These are phyloP conservation scores for Liasis olivaceus DNA, from an alignment of 2,797 vertebrate species.

Conservation along the genomic window DNA sequence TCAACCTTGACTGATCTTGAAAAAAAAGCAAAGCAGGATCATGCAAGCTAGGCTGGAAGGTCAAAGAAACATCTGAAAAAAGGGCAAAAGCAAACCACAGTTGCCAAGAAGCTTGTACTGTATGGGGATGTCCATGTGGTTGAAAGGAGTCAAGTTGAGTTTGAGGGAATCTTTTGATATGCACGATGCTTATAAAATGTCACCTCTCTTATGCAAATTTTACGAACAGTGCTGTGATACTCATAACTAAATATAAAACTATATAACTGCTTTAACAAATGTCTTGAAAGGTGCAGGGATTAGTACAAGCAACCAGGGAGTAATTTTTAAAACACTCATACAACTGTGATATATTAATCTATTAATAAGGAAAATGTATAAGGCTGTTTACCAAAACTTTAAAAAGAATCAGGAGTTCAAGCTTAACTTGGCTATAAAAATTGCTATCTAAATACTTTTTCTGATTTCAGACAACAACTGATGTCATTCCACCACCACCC, in stretches of 20 bases:
- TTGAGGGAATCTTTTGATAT: neutral
- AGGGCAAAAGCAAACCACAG: neutral
- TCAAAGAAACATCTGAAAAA: neutral
- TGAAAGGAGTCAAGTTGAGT: neutral
- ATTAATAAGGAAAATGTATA: neutral
- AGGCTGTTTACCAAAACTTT: conserved; percentile 7
- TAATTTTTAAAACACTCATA: neutral
- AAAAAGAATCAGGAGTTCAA: conserved; percentile 25
- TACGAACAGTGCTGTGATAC: neutral
- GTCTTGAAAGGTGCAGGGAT: neutral
- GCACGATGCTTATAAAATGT: neutral
- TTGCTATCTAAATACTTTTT: neutral
- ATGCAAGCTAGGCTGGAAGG: neutral
- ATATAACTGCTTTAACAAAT: neutral
- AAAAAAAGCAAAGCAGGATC: neutral
- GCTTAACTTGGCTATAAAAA: neutral
- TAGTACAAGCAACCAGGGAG: neutral
- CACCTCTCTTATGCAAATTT: neutral
- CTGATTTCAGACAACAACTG: conserved; percentile 7
- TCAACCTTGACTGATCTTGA: neutral
- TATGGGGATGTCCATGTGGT: neutral
- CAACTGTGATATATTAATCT: neutral
- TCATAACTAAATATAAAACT: neutral
- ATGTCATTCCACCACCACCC: neutral
- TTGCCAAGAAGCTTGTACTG: neutral